Percentiles rank a stretch among this genome's conserved stretches.
Conservation (phyloP, 1,140 invertebrate genomes). For the Bombus waltoni region DNA sequence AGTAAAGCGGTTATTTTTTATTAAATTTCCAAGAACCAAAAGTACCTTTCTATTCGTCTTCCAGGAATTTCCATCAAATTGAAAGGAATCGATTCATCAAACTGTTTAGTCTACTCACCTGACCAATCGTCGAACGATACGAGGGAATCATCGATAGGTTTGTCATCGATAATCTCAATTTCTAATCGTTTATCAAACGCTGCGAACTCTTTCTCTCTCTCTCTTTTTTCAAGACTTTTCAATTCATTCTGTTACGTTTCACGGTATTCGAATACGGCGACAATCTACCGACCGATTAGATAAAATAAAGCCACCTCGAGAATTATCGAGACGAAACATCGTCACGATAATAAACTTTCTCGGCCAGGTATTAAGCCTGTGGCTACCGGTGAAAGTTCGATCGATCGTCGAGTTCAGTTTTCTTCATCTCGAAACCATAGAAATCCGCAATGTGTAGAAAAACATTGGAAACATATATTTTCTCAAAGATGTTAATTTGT, state of each 20-base stretch:
- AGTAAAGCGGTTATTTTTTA: background rate
- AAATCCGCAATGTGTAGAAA: background rate
- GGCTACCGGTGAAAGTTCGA: background rate
- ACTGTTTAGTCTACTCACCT: background rate
- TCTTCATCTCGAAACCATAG: background rate
- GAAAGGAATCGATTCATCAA: background rate
- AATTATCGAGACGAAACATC: conserved; percentile 22
- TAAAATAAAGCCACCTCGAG: conserved; percentile 41
- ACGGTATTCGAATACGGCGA: background rate
- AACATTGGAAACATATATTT: too few species aligned
- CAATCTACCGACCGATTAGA: conserved; percentile 57
- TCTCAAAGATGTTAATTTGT: too few species aligned
- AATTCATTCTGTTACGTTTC: conserved; percentile 31
- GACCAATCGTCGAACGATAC: background rate
- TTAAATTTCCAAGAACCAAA: background rate
- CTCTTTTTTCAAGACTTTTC: conserved; percentile 6
- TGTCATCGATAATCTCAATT: conserved; percentile 17
- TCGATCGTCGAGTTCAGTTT: conserved; percentile 2
- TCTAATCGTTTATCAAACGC: background rate
- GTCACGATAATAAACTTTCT: conserved; percentile 41
- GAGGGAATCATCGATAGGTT: background rate
- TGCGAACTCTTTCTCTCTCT: background rate
- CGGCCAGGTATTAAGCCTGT: background rate
- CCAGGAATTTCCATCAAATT: background rate
- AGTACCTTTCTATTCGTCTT: background rate